Evolutionary conservation across 2,797 vertebrate genomes (phyloP), one percentile per base, ranked within the genome.

Genomic region (Gobionotothen gibberifrons): DNA sequence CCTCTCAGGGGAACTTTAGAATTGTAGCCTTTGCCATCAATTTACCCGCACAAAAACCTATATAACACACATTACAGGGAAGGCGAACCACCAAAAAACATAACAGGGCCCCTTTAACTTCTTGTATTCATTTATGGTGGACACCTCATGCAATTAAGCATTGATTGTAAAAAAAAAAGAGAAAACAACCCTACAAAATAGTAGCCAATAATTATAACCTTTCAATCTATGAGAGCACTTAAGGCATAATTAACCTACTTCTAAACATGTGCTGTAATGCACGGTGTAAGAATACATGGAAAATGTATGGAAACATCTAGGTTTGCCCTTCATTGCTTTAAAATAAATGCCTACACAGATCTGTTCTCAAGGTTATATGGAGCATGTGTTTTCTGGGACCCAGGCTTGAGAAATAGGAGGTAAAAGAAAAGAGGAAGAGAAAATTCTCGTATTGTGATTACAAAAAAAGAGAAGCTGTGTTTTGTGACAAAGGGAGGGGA

Each of bases 371-470:
- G 7, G 46, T 42, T n/a, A 15, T 42, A 17, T 59, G 26, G 46
- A 12, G 61, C 9, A 65, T 16, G 19, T 4, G 39, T 57, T 21
- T 36, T 82, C 47, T 61, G 43, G 67, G 17, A 57, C 0, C 11
- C n/a, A 62, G 29, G 42, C 49, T 73, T 82, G 48, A 79, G 73
- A 78, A 83, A 78, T 54, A 40, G 22, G 4, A 78, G 22, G 79
- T 69, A 12, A 61, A 74, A 54, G 56, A 67, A 83, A 90, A 89
- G 79, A 73, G 86, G 86, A 91, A 89, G 74, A 76, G 51, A 73
- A 80, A 22, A 36, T 52, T 76, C n/a, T 75, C 43, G 69, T 57
- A 58, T 36, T 75, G 52, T 69, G 53, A 62, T 73, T 43, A 5
- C 57, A 58, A 82, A 78, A 58, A 86, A 74, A 51, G 81, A 85